phyloP scores from a whole-genome alignment of 1,140 invertebrate genomes.

The Elysia chlorotica region DNA sequence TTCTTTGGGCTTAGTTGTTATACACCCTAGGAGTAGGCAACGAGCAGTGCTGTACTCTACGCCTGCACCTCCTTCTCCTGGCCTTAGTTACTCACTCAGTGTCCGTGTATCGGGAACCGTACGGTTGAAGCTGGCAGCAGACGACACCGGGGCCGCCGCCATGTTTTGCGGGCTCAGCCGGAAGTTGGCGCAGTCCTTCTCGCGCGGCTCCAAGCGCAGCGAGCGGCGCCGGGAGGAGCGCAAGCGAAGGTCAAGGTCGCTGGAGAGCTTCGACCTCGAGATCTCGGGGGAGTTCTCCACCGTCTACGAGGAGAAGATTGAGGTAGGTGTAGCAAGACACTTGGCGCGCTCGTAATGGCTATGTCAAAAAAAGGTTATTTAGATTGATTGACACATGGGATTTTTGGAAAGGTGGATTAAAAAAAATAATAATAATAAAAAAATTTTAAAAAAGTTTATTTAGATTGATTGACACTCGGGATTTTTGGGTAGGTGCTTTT shows the following conservation, averaged over 20 bases:
- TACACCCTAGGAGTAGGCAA: background rate
- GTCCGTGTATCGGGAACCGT: too few species aligned
- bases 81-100: too few species aligned
- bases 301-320: conserved; percentile 24
- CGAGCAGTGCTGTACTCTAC: background rate
- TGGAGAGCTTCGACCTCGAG: conserved; percentile 24
- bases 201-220: conserved; percentile 1
- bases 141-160: background rate
- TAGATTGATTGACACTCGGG: too few species aligned
- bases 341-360: too few species aligned
- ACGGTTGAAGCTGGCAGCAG: too few species aligned
- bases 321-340: conserved; percentile 13
- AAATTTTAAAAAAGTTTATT: too few species aligned
- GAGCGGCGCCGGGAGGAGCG: background rate
- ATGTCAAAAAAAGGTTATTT: too few species aligned
- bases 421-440: too few species aligned
- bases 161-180: conserved; percentile 24
- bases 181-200: conserved; percentile 23
- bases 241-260: conserved; percentile 16
- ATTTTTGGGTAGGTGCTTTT: too few species aligned
- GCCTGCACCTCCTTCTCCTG: background rate
- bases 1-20: background rate
- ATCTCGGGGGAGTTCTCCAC: conserved; percentile 26
- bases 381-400: too few species aligned
- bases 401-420: too few species aligned